Conservation (phyloP, 1,140 invertebrate species). For the Anastatus disparis region DNA sequence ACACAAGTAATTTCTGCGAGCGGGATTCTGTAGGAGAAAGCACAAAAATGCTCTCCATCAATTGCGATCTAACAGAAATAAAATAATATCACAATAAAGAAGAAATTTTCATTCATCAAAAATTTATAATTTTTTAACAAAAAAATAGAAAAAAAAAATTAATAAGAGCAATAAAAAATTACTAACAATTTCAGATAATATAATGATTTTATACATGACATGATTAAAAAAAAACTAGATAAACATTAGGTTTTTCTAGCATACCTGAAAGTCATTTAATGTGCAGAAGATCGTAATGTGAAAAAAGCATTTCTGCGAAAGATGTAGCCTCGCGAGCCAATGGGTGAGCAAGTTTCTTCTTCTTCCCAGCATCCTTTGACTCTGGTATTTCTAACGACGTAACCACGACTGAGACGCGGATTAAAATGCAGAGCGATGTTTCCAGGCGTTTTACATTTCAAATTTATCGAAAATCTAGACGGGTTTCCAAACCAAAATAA, state of each 20-base stretch:
- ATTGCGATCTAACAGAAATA: conserved; percentile 69
- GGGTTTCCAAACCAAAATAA: conserved; percentile 14
- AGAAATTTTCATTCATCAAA: not conserved
- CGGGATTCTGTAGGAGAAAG: conserved; percentile 74
- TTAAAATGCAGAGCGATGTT: conserved; percentile 86
- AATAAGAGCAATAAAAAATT: too few species aligned
- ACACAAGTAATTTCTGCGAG: conserved; percentile 67
- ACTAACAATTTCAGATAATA: too few species aligned
- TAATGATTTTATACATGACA: not conserved
- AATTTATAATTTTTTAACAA: too few species aligned
- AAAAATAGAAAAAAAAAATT: too few species aligned
- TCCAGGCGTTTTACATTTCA: conserved; percentile 66
- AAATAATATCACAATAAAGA: not conserved
- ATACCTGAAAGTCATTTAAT: conserved; percentile 57
- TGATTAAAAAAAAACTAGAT: not conserved
- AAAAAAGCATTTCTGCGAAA: conserved; percentile 55
- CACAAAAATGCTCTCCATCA: conserved; percentile 77
- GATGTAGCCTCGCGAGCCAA: conserved; percentile 46
- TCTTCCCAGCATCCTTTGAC: conserved; percentile 73
- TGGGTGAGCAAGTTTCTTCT: conserved; percentile 75
- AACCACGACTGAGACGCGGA: conserved; percentile 76
- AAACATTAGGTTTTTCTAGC: too few species aligned
- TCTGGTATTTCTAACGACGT: conserved; percentile 81
- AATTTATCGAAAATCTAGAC: conserved; percentile 73
- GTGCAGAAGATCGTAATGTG: conserved; percentile 62